phyloP scores from a whole-genome alignment of 2,113 vertebrate genomes.

The Chrysochloris asiatica region DNA sequence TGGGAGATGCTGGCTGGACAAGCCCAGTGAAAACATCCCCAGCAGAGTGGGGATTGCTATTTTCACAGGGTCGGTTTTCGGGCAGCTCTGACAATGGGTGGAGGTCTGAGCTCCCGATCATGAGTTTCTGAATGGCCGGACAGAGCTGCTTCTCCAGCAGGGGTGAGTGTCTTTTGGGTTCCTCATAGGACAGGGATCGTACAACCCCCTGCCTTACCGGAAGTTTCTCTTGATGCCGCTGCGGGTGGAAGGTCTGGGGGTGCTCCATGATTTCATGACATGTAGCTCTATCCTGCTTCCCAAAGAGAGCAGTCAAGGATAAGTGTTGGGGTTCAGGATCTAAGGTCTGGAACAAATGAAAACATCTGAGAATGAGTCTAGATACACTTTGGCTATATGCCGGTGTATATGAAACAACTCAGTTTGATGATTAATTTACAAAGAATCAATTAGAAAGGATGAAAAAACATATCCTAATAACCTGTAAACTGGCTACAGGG shows the following conservation, averaged over 20 bases:
- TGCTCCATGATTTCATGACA: slow-evolving; percentile 64
- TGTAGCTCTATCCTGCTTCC: slow-evolving; percentile 83
- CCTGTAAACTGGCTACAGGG: not conserved
- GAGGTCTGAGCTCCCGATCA: slow-evolving; percentile 87
- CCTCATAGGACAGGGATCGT: slow-evolving; percentile 91
- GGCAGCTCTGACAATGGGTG: slow-evolving; percentile 89
- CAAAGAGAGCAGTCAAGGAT: slow-evolving; percentile 91
- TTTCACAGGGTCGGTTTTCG: slow-evolving; percentile 86
- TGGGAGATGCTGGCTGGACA: slow-evolving; percentile 81
- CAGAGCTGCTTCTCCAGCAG: slow-evolving; percentile 85
- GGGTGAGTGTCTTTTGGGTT: slow-evolving; percentile 74
- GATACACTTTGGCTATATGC: not conserved
- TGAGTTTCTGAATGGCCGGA: slow-evolving; percentile 94
- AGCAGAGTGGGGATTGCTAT: slow-evolving; percentile 67
- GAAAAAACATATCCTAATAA: not conserved
- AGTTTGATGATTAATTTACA: not conserved
- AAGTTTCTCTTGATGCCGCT: slow-evolving; percentile 68
- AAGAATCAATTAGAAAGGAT: not conserved
- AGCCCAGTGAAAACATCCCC: slow-evolving; percentile 84
- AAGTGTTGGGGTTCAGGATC: slow-evolving; percentile 88
- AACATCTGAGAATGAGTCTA: slow-evolving; percentile 41
- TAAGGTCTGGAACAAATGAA: slow-evolving; percentile 80
- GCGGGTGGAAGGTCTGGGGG: not conserved
- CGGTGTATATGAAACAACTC: not conserved
- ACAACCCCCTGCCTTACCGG: slow-evolving; percentile 82